These are phyloP conservation scores for Phylloscopus whistleri DNA, from an alignment of 2,113 vertebrate genomes.

Conservation along the genomic window DNA sequence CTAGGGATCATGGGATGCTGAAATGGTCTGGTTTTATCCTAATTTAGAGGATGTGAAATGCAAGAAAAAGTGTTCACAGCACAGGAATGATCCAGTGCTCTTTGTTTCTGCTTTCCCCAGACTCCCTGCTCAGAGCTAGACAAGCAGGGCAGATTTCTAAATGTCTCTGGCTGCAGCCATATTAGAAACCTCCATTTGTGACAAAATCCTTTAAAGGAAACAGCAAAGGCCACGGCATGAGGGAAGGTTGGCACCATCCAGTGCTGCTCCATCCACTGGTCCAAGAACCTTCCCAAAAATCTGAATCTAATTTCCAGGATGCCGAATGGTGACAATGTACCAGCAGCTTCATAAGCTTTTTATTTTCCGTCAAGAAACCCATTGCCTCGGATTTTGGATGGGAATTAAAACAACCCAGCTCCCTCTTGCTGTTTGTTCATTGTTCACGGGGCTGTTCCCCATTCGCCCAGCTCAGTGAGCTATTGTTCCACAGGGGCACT, in stretches of 20 bases:
- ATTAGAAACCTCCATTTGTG: background rate
- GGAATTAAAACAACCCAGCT: background rate
- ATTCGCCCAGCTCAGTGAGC: background rate
- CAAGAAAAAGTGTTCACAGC: background rate
- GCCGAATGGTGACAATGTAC: constrained; percentile 30
- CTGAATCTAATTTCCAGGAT: constrained; percentile 54
- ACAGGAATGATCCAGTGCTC: background rate
- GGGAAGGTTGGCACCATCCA: constrained; percentile 1
- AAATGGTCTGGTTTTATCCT: background rate
- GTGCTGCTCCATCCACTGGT: background rate
- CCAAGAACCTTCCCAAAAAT: constrained; percentile 48
- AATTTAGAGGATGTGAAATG: background rate
- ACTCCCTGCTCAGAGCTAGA: background rate
- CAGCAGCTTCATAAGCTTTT: constrained; percentile 31
- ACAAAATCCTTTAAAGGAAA: constrained; percentile 32
- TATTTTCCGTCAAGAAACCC: background rate
- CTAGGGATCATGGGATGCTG: background rate
- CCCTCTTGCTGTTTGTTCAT: constrained; percentile 42
- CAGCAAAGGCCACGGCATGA: background rate
- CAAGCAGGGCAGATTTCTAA: rapidly evolving
- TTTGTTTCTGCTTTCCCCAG: background rate
- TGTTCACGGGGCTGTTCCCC: constrained; percentile 25
- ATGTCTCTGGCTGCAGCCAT: background rate
- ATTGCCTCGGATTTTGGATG: background rate
- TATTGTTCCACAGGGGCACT: constrained; percentile 42